A percentile compares a stretch with the other conserved stretches of the same genome.
These are phyloP conservation scores for Anthoscopus minutus DNA, from an alignment of 2,113 vertebrate species.

Conservation along the genomic window DNA sequence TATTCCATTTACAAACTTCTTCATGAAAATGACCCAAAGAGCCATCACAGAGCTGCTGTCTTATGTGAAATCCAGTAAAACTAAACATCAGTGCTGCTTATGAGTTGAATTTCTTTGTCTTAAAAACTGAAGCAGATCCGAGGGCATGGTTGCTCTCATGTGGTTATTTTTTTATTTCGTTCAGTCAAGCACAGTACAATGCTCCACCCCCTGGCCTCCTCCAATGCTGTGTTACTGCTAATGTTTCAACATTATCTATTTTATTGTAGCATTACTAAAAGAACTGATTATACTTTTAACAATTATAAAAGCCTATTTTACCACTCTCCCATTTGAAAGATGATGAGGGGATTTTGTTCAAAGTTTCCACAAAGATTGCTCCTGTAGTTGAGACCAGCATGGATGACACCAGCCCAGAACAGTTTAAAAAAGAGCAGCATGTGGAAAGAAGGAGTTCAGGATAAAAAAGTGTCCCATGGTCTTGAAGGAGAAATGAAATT, in stretches of 20 bases:
- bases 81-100: not conserved
- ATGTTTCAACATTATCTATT: not conserved
- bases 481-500: not conserved
- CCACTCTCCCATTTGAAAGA: not conserved
- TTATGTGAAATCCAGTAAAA: not conserved
- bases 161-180: not conserved
- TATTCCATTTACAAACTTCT: not conserved
- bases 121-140: not conserved
- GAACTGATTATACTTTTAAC: not conserved
- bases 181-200: not conserved
- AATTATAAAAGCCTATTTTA: not conserved
- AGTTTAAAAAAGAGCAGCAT: not conserved
- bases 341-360: not conserved
- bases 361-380: constrained; percentile 26
- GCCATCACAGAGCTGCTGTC: not conserved
- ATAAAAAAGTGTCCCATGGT: not conserved
- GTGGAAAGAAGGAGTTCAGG: not conserved
- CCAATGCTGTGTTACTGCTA: not conserved
- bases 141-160: not conserved
- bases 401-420: constrained; percentile 10
- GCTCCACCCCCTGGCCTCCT: accelerated
- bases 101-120: not conserved
- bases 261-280: not conserved
- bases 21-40: not conserved
- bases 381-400: not conserved